Base-by-base conservation (phyloP, 2,888 invertebrate species). In the Elmis aenea region DNA sequence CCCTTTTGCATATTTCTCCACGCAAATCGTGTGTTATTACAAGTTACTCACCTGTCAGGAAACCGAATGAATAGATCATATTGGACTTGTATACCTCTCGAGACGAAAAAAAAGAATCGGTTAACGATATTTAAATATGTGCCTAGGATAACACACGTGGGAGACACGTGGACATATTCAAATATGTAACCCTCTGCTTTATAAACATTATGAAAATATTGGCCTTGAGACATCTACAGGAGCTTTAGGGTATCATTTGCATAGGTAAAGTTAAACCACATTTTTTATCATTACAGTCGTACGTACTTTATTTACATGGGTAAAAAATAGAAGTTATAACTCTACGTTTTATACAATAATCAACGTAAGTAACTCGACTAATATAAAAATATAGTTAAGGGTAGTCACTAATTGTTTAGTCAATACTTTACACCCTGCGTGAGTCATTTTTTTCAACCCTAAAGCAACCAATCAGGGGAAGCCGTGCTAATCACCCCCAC, bases 391-490 rank as follows among this genome's bases (percentile, higher is more conserved):
- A 62, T 60, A 59, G 62, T 66, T 67, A 62, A 66, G 65, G 64
- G 65, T 59, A 63, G 62, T 44, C 52, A 62, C 67, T 69, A 69
- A 69, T 69, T 69, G 69, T 69, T 69, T 69, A 67, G 67, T 69
- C 69, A 67, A 68, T 69, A 68, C 68, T 67, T 68, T 68, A 67
- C 67, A 68, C 69, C 67, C 67, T 66, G 66, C 66, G 67, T 69
- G 69, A 69, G 66, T 69, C 69, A 69, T 64, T 65, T 69, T 64
- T 68, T 68, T 64, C 62, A 63, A 65, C 65, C 67, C 66, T 62
- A 62, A 62, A 59, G 59, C 65, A 60, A 64, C 68, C 67, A 67
- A 68, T 67, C 66, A 61, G 64, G 62, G 65, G 59, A 59, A 58
- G 61, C 61, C 59, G 57, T 52, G 61, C 64, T 68, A 68, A 68